Evolutionary conservation across 2,113 vertebrate species (phyloP).

Genomic region (Halichoeres trimaculatus): DNA sequence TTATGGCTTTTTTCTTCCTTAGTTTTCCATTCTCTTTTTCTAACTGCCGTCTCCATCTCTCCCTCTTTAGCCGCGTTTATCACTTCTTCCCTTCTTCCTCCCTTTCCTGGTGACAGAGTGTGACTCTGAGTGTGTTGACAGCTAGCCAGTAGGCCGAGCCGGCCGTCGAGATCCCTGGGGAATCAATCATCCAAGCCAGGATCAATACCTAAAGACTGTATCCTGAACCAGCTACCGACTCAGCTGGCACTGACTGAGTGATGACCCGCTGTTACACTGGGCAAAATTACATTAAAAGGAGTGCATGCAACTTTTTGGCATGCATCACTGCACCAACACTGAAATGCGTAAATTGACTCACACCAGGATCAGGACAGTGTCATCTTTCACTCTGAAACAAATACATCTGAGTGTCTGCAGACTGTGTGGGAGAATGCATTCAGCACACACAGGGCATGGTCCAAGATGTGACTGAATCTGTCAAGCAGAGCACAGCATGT

Average conservation of each 20-base stretch:
- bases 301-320: slow-evolving; percentile 33
- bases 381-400: slow-evolving; percentile 30
- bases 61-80: slow-evolving; percentile 7
- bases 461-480: neutral
- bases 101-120: slow-evolving; percentile 49
- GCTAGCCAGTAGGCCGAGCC: slow-evolving; percentile 42
- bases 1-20: neutral
- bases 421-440: slow-evolving; percentile 31
- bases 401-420: slow-evolving; percentile 26
- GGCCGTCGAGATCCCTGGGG: slow-evolving; percentile 36
- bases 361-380: slow-evolving; percentile 1
- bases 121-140: slow-evolving; percentile 57
- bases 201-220: slow-evolving; percentile 70
- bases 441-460: neutral
- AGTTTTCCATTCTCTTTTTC: neutral
- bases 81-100: neutral
- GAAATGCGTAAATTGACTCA: slow-evolving; percentile 30
- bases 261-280: slow-evolving; percentile 34
- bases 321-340: slow-evolving; percentile 29
- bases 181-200: slow-evolving; percentile 68
- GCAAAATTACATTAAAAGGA: slow-evolving; percentile 41
- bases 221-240: slow-evolving; percentile 46
- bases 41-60: slow-evolving; percentile 3
- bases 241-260: slow-evolving; percentile 49
- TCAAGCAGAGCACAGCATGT: slow-evolving; percentile 1